Evolutionary conservation across 2,113 vertebrate species (phyloP).

Genomic region (Telmatochromis sp.): DNA sequence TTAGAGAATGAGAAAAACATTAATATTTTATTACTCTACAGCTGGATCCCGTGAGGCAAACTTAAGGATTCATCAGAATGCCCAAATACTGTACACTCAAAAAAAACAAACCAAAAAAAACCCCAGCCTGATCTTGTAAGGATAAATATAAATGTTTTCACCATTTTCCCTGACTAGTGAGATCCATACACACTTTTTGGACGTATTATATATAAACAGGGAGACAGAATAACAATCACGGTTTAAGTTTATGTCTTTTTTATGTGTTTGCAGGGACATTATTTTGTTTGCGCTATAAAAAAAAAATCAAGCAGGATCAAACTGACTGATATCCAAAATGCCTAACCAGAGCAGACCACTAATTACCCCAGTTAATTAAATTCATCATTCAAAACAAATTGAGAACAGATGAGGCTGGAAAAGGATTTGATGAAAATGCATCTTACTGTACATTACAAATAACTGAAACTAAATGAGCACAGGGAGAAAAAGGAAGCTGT

Average conservation of each 20-base stretch:
- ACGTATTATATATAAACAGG: background rate
- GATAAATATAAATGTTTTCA: background rate
- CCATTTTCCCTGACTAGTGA: background rate
- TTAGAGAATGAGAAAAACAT: background rate
- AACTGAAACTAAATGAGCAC: background rate
- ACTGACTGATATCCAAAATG: background rate
- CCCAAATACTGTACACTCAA: background rate
- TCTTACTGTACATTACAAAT: background rate
- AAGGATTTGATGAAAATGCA: background rate
- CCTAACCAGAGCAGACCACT: background rate
- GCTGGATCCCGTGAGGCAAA: slow-evolving; percentile 18
- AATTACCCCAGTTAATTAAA: background rate
- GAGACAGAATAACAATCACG: background rate
- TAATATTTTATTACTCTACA: slow-evolving; percentile 12
- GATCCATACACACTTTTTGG: background rate
- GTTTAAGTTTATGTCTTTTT: background rate
- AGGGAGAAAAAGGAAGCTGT: background rate
- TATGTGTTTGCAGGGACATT: background rate
- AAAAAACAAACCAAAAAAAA: background rate
- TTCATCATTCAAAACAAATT: background rate
- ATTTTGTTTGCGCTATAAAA: background rate
- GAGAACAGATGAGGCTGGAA: background rate
- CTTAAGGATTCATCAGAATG: background rate
- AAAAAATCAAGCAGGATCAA: background rate
- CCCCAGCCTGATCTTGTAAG: background rate